A percentile compares a stretch with the other conserved stretches of the same genome.
Evolutionary conservation across 2,888 invertebrate genomes (phyloP).

Genomic region (Rotaria macrura): DNA sequence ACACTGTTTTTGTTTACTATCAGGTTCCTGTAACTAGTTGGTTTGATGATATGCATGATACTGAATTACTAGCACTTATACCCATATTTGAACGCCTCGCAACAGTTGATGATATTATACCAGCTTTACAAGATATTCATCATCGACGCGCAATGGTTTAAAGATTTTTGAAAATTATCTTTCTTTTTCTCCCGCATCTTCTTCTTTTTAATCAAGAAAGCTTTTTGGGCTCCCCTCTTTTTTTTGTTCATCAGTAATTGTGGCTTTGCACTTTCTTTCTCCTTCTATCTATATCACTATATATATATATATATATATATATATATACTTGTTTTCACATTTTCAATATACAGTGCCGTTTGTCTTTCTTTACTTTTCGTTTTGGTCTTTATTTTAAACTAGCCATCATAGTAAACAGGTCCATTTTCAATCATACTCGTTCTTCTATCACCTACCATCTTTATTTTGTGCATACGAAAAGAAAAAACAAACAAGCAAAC

Average conservation of each 20-base stretch:
- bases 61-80: slow-evolving; percentile 86
- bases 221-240: background rate
- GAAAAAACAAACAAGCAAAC: background rate
- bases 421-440: background rate
- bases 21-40: slow-evolving; percentile 92
- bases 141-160: background rate
- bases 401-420: background rate
- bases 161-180: background rate
- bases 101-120: slow-evolving; percentile 54
- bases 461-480: no score
- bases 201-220: background rate
- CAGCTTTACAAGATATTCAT: slow-evolving; percentile 22
- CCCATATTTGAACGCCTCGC: slow-evolving; percentile 94
- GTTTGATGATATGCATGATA: slow-evolving; percentile 98
- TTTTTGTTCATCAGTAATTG: background rate
- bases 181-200: background rate
- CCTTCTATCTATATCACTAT: no score
- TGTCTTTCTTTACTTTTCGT: slow-evolving; percentile 18
- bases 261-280: background rate
- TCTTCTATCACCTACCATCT: background rate
- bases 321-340: background rate
- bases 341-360: slow-evolving; percentile 5
- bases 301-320: no score
- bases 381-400: slow-evolving; percentile 6
- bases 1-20: slow-evolving; percentile 33